A percentile compares a stretch with the other conserved stretches of the same genome.
phyloP scores from a whole-genome alignment of 2,888 invertebrate genomes.

The Portevinia maculata region DNA sequence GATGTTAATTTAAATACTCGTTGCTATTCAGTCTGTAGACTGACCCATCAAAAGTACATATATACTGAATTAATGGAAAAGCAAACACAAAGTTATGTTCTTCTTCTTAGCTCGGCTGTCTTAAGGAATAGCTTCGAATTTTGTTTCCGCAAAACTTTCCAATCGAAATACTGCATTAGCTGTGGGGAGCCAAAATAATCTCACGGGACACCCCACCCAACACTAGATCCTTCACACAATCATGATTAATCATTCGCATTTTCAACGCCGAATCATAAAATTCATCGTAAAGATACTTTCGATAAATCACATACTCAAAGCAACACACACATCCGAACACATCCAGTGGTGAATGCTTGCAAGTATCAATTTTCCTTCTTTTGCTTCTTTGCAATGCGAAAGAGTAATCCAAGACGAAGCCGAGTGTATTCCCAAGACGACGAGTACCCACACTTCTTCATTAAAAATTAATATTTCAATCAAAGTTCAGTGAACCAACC shows the following conservation, averaged over 20 bases:
- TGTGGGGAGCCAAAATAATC: constrained; percentile 43
- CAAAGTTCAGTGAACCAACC: constrained; percentile 63
- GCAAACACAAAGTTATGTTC: constrained; percentile 16
- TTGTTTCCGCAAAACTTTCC: not conserved
- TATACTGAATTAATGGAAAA: constrained; percentile 28
- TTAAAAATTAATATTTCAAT: constrained; percentile 65
- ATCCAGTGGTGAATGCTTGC: not conserved
- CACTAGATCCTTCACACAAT: constrained; percentile 26
- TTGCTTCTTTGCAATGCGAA: constrained; percentile 50
- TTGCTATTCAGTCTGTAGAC: not conserved
- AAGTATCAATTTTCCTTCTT: constrained; percentile 58
- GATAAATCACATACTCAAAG: constrained; percentile 50
- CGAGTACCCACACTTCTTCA: constrained; percentile 67
- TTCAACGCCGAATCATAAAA: constrained; percentile 65
- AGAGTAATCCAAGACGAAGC: constrained; percentile 36
- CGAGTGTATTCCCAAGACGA: constrained; percentile 62
- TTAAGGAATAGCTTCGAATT: constrained; percentile 18
- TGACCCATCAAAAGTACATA: constrained; percentile 21
- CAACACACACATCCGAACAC: constrained; percentile 4
- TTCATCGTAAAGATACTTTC: constrained; percentile 68
- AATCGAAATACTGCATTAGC: constrained; percentile 67
- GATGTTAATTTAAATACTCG: not conserved
- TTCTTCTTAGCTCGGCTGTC: constrained; percentile 15
- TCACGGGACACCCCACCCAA: constrained; percentile 4
- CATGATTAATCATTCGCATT: constrained; percentile 69